Base-by-base conservation (phyloP, 2,797 vertebrate species). In the Phoeniculus purpureus region DNA sequence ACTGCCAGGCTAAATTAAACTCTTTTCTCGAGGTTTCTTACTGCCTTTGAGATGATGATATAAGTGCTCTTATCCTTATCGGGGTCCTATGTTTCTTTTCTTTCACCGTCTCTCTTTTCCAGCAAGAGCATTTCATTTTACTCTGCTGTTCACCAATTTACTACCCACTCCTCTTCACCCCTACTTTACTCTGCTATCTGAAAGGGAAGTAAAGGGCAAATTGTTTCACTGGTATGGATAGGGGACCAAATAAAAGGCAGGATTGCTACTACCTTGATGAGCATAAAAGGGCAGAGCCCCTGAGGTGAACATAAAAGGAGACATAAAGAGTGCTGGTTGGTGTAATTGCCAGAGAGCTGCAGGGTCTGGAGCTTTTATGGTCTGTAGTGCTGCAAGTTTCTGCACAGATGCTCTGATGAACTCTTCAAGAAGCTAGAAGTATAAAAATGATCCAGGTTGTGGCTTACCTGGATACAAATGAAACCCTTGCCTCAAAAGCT, bases 251-350 rank as follows among this genome's bases (percentile, higher is more conserved):
- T 83, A 85, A 90, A 94, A 94, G 55, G 23, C 55, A 90, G 12
- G 17, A 67, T 25, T 70, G 8, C 29, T 67, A 48, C 29, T 67
- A 48, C 65, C 67, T 78, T 52, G 60, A 52, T 87, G 40, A 87
- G 40, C 7, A 52, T 58, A 68, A 92, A 93, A 93, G 79, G 73
- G 76, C 78, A 96, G 73, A 64, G 8, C 61, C 60, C 89, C 85
- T 75, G 71, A 94, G 67, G 87, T 67, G 85, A 81, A 31, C 51
- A 82, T 94, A 59, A 96, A 96, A 94, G 73, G 45, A 86, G 37
- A 62, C 79, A 4, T 64, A 80, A 74, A 90, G 83, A 64, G 47
- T 72, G 15, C 34, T 78, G 40, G 54, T 61, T 81, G 60, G 54
- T 74, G 34, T 71, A 65, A 87, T 79, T 85, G 51, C 87, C 79